Percentiles rank a stretch among this genome's conserved stretches.
phyloP scores from a whole-genome alignment of 2,797 vertebrate species.

The Saguinus oedipus region DNA sequence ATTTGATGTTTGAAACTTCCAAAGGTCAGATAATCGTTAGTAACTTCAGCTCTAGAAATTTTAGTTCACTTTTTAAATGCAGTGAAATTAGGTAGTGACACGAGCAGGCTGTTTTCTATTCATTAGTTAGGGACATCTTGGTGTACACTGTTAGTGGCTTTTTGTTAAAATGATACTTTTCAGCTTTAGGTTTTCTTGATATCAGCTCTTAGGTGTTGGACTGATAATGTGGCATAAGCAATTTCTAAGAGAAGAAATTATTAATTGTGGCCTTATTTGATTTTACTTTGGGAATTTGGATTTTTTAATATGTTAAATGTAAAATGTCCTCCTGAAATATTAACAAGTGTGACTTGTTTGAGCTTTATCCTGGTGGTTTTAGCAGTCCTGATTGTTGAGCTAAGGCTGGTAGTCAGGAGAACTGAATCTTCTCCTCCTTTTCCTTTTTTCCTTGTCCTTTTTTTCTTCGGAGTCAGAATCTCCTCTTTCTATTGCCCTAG shows the following conservation, averaged over 20 bases:
- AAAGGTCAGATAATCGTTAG: neutral
- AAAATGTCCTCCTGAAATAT: neutral
- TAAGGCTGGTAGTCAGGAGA: neutral
- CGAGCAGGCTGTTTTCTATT: neutral
- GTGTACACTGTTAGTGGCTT: neutral
- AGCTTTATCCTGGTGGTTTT: neutral
- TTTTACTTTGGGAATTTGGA: neutral
- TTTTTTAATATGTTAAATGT: slow-evolving; percentile 8
- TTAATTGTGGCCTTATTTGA: slow-evolving; percentile 7
- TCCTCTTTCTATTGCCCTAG: neutral
- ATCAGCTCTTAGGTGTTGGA: neutral
- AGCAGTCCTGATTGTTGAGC: neutral
- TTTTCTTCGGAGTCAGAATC: neutral
- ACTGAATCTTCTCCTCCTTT: neutral
- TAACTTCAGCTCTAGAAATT: neutral
- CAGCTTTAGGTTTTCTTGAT: neutral
- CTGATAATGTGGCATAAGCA: neutral
- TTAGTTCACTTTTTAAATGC: neutral
- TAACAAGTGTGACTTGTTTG: neutral
- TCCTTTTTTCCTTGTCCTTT: neutral
- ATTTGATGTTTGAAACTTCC: neutral
- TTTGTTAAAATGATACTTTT: neutral
- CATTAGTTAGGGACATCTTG: neutral
- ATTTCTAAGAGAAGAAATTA: neutral
- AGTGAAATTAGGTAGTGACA: neutral